Evolutionary conservation across 2,797 vertebrate species (phyloP), one percentile per base, ranked within the genome.

Genomic region (Anguilla anguilla): DNA sequence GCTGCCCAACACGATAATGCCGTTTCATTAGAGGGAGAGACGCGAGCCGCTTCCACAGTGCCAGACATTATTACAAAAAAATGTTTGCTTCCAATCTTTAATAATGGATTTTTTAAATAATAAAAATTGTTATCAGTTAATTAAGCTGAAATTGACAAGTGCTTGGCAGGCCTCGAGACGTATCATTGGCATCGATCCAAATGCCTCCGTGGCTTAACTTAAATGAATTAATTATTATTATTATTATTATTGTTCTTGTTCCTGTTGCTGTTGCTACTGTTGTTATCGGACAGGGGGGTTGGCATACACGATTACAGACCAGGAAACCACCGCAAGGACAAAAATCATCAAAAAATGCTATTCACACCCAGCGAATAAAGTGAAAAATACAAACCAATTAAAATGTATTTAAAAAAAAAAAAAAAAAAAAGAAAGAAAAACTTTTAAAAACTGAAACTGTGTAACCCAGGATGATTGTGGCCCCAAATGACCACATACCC

Each of bases 1-100:
- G 86, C 79, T 77, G 49, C 86, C 92, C 22, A 89, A 93, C 72
- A 86, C 83, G 85, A 91, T 84, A 88, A 89, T 86, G 77, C 88
- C 86, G 22, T 86, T 91, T 93, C 61, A 49, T 88, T 90, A 77
- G 90, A 90, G 87, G 57, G 82, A 72, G 61, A 59, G 84, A 74
- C 59, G 82, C 89, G 86, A 53, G 82, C n/a, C 49, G 3, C 46
- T 28, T 35, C 13, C 15, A n/a, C 81, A n/a, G 81, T n/a, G 46
- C 3, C 25, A 61, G 13, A 6, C 39, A 74, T 51, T 55, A 82
- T 84, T 59, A 35, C 35, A 35, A 35, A 35, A 67, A 74, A 57
- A 43, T 83, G 39, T 88, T 87, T 84, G 81, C 86, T 81, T 74
- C 35, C 46, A 67, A 31, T 61, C 6, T 59, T 53, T 55, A 84